Conservation (phyloP, 2,797 vertebrate genomes). For the Champsocephalus gunnari region DNA sequence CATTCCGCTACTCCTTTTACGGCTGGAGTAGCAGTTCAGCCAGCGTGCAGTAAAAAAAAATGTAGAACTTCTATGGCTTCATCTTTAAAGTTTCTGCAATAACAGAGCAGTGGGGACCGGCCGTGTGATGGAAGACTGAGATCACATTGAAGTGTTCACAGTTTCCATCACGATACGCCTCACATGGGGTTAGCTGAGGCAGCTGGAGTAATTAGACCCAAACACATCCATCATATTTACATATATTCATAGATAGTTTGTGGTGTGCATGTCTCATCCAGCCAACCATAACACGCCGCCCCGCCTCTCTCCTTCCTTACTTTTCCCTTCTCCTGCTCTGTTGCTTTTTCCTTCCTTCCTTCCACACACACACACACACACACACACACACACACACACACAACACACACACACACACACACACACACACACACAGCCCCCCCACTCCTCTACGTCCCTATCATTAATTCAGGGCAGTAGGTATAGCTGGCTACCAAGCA, state of each 20-base stretch:
- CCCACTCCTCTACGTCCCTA: constrained; percentile 17
- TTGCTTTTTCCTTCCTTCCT: not conserved
- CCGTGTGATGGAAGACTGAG: constrained; percentile 58
- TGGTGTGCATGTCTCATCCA: constrained; percentile 61
- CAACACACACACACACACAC: not conserved
- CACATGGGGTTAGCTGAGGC: constrained; percentile 68
- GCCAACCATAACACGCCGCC: constrained; percentile 54
- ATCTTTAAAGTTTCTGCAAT: constrained; percentile 60
- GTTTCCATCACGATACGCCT: constrained; percentile 71
- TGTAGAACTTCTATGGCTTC: constrained; percentile 45
- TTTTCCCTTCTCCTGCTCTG: constrained; percentile 4
- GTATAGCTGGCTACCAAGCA: constrained; percentile 66
- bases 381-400: not conserved
- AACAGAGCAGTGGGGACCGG: constrained; percentile 51
- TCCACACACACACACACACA: not conserved
- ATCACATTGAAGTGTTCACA: constrained; percentile 51
- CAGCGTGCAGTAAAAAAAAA: constrained; percentile 41
- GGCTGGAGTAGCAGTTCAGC: constrained; percentile 44
- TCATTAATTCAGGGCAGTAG: constrained; percentile 77
- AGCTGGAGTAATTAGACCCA: constrained; percentile 73
- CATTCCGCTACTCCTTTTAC: constrained; percentile 28
- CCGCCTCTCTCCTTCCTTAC: constrained; percentile 6
- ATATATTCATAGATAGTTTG: constrained; percentile 73
- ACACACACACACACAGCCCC: constrained; percentile 6
- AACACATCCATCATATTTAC: constrained; percentile 78